Evolutionary conservation across 2,113 vertebrate genomes (phyloP), one percentile per base, ranked within the genome.

Genomic region (Galemys pyrenaicus): DNA sequence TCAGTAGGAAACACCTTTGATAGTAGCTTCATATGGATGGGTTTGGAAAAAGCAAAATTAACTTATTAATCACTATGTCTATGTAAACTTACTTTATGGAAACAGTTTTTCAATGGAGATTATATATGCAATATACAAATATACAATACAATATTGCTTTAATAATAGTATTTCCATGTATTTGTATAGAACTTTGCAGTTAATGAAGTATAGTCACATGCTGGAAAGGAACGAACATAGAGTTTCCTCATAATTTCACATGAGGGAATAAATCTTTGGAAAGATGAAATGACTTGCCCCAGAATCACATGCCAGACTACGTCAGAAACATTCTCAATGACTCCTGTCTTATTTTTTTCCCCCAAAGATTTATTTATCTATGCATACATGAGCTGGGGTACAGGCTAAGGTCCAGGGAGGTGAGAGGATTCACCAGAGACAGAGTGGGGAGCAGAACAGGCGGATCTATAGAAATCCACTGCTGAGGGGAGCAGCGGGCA

Each of bases 251-350:
- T 44, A 81, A 35, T 88, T 94, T 94, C 8, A 46, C 28, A 51
- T 22, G 37, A 85, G 9, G 26, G 24, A 67, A 51, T 9, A 82
- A 3, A 49, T 37, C 17, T 88, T 77, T 17, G 41, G 10, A 73
- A 87, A 87, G 44, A 37, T 91, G 64, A 91, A 94, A 89, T 89
- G 20, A 51, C 19, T 92, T 93, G 9, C 4, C 49, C 20, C 19
- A n/a, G 17, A 83, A 74, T 89, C 5, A 74, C 13, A 87, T 37
- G 74, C 5, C 68, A 30, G 5, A 9, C 77, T 80, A 46, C 65
- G 16, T 17, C 46, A 19, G 46, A 85, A 91, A 89, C 6, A 39
- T 65, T 86, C 62, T 37, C 13, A 13, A 83, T n/a, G 87, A 93
- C 74, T 13, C 94, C 17, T 9, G 44, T 56, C 39, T 82, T 92